Conservation (phyloP, 1,140 invertebrate species). For the Ceratosolen solmsi region DNA sequence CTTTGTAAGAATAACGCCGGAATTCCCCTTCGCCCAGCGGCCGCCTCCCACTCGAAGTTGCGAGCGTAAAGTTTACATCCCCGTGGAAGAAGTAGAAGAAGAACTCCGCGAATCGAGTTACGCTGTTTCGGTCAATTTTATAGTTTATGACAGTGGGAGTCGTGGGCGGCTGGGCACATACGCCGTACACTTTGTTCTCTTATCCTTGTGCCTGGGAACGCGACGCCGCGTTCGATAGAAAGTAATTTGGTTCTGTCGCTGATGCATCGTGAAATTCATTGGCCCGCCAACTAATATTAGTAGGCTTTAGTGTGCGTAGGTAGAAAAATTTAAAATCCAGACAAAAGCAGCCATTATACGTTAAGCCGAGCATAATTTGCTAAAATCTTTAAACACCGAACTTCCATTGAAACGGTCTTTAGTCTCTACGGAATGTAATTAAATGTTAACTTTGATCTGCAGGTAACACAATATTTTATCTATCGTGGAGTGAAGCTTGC, state of each 20-base stretch:
- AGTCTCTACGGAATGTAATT: too few species aligned
- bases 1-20: constrained; percentile 49
- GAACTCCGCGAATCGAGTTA: not conserved
- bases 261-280: not conserved
- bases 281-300: not conserved
- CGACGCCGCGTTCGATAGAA: not conserved
- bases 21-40: not conserved
- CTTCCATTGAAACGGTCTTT: too few species aligned
- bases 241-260: not conserved
- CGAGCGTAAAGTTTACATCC: not conserved
- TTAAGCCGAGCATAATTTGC: too few species aligned
- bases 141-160: not conserved
- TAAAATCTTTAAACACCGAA: too few species aligned
- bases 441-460: too few species aligned
- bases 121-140: not conserved
- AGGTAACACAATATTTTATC: too few species aligned
- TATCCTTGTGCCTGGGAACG: too few species aligned
- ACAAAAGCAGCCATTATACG: too few species aligned
- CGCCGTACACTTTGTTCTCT: not conserved
- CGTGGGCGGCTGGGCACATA: not conserved
- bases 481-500: too few species aligned
- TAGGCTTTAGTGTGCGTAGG: not conserved
- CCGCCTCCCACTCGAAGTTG: not conserved
- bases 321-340: constrained; percentile 8
- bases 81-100: not conserved